phyloP scores from a whole-genome alignment of 1,140 invertebrate genomes.

The Pachyrhynchus sulphureomaculatus region DNA sequence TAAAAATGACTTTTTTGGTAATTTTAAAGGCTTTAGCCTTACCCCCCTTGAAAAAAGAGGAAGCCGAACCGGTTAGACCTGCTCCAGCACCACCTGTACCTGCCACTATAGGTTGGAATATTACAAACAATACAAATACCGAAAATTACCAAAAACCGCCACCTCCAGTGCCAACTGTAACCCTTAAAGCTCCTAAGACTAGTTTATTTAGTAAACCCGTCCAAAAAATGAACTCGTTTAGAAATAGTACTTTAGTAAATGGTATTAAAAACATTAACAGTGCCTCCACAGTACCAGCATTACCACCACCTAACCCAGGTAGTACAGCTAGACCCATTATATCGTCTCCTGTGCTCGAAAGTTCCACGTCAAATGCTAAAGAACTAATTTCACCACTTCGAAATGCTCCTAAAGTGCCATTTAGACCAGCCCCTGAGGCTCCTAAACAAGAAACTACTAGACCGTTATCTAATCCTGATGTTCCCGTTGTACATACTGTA shows the following conservation, averaged over 20 bases:
- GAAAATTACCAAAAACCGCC: conserved; percentile 39
- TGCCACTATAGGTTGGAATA: conserved; percentile 1
- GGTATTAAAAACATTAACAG: conserved; percentile 52
- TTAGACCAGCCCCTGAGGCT: conserved; percentile 57
- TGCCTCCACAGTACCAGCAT: conserved; percentile 55
- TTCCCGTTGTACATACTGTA: conserved; percentile 45
- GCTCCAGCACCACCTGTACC: conserved; percentile 54
- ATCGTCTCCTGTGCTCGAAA: conserved; percentile 75
- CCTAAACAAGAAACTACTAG: conserved; percentile 49
- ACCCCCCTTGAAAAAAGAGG: conserved; percentile 64
- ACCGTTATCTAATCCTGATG: conserved; percentile 57
- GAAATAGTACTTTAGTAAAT: conserved; percentile 35
- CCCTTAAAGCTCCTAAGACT: conserved; percentile 50
- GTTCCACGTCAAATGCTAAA: conserved; percentile 75
- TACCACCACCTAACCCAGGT: conserved; percentile 60
- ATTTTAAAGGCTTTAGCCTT: conserved; percentile 82
- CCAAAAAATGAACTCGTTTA: conserved; percentile 38
- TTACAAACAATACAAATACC: neutral
- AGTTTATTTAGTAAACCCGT: conserved; percentile 43
- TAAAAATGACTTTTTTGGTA: conserved; percentile 71
- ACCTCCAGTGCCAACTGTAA: conserved; percentile 47
- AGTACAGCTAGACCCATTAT: conserved; percentile 70
- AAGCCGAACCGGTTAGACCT: conserved; percentile 51
- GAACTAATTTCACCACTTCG: conserved; percentile 62
- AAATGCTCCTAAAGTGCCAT: conserved; percentile 56